Conservation (phyloP, 2,113 vertebrate genomes). For the Albula goreensis region DNA sequence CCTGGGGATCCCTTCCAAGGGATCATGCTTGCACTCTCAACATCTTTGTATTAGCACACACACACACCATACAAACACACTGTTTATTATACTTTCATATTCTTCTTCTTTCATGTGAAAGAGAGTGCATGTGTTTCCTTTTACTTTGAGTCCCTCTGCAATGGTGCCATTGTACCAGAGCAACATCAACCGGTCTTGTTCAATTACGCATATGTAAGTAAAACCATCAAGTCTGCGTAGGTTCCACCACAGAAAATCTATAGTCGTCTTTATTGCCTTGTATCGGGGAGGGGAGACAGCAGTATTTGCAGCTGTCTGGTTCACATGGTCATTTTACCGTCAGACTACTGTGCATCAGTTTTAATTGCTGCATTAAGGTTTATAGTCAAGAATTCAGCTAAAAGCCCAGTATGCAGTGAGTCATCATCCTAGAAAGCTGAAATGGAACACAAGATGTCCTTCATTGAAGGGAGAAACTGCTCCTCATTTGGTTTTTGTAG, state of each 20-base stretch:
- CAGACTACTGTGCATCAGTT: constrained; percentile 46
- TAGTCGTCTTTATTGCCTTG: constrained; percentile 30
- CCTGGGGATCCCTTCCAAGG: no score
- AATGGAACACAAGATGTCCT: constrained; percentile 37
- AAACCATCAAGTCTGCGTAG: not conserved
- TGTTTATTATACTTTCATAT: not conserved
- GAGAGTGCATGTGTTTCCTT: not conserved
- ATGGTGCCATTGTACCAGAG: not conserved
- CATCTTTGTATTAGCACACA: no score
- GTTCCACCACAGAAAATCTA: not conserved
- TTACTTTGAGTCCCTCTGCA: not conserved
- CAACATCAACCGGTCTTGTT: not conserved
- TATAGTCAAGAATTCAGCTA: constrained; percentile 40
- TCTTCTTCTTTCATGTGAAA: not conserved
- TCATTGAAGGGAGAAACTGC: constrained; percentile 22
- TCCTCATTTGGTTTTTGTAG: not conserved
- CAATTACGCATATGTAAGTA: not conserved
- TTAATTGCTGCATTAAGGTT: constrained; percentile 58
- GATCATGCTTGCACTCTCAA: no score
- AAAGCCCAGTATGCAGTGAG: constrained; percentile 36
- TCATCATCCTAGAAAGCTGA: constrained; percentile 25
- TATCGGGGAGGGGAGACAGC: constrained; percentile 32
- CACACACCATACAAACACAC: not conserved
- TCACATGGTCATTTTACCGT: constrained; percentile 40
- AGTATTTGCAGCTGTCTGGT: constrained; percentile 35